Conservation (phyloP, 2,797 vertebrate species). For the Zenarchopterus dispar region DNA sequence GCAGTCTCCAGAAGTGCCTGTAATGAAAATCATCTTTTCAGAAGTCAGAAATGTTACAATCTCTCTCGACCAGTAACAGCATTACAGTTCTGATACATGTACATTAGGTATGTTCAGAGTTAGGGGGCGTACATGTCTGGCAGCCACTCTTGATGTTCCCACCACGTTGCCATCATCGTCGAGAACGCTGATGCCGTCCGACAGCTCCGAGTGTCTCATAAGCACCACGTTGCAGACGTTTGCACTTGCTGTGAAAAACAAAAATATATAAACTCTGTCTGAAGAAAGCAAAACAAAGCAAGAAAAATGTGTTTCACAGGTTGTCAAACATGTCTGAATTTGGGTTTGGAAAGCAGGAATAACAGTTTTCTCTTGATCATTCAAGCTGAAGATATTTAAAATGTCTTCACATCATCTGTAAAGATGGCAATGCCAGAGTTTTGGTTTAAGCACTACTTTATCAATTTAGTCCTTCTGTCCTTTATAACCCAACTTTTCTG, state of each 20-base stretch:
- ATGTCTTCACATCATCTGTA: too few species aligned
- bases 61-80: neutral
- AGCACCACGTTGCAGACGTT: slow-evolving; percentile 95
- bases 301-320: too few species aligned
- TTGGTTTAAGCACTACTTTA: too few species aligned
- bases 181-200: slow-evolving; percentile 89
- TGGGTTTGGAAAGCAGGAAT: too few species aligned
- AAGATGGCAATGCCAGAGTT: too few species aligned
- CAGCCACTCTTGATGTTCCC: slow-evolving; percentile 90
- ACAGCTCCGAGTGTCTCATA: slow-evolving; percentile 92
- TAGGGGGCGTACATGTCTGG: slow-evolving; percentile 81
- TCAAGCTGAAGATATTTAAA: too few species aligned
- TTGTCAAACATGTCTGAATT: too few species aligned
- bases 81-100: neutral
- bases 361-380: too few species aligned
- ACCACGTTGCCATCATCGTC: slow-evolving; percentile 86
- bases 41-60: neutral
- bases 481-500: too few species aligned
- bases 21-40: slow-evolving; percentile 2
- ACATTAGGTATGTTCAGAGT: neutral
- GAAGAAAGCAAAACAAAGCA: too few species aligned
- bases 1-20: slow-evolving; percentile 94
- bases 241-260: slow-evolving; percentile 83
- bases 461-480: too few species aligned
- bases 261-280: neutral